Base-by-base conservation (phyloP, 2,113 vertebrate species). In the Callospermophilus lateralis region DNA sequence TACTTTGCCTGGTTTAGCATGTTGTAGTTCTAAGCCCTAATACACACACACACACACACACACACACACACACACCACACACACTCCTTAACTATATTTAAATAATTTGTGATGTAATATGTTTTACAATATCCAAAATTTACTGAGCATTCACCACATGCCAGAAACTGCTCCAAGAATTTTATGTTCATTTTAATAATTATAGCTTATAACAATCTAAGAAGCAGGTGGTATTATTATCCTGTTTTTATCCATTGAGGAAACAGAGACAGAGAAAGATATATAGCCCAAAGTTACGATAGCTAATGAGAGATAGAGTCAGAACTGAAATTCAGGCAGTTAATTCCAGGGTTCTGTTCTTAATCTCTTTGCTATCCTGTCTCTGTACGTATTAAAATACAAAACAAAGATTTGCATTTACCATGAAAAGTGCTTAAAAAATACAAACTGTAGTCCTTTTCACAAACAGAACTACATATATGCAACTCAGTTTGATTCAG, bases 1-100 rank as follows among this genome's bases (percentile, higher is more conserved):
- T 97, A 94, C 95, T 96, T 95, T 94, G 42, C 34, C 73, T 94
- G 72, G 88, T 88, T 73, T 67, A 94, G 81, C 15, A 51, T 37
- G 94, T 77, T 37, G 53, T 67, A 88, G n/a, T 89, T 77, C 39
- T 89, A 93, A 98, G 61, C 34, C 20, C 20, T 80, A 89, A 95
- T 22, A 86, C 24, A 53, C 1, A 39, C 13, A 19, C 28, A 65
- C 6, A 28, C 20, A 53, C 8, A 61, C 8, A 11, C 26, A 51
- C 10, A 61, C 42, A 58, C 55, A 61, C 63, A 55, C 15, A 55
- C n/a, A 58, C 19, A 42, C 22, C 63, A 55, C 15, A 55, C n/a
- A 58, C 19, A 42, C 22, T 77, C 4, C 89, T 95, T 88, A 77
- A 72, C 42, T 84, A 84, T 84, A 55, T 84, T 95, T 96, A 95